Base-by-base conservation (phyloP, 1,140 invertebrate species). In the Drosophila prosaltans region DNA sequence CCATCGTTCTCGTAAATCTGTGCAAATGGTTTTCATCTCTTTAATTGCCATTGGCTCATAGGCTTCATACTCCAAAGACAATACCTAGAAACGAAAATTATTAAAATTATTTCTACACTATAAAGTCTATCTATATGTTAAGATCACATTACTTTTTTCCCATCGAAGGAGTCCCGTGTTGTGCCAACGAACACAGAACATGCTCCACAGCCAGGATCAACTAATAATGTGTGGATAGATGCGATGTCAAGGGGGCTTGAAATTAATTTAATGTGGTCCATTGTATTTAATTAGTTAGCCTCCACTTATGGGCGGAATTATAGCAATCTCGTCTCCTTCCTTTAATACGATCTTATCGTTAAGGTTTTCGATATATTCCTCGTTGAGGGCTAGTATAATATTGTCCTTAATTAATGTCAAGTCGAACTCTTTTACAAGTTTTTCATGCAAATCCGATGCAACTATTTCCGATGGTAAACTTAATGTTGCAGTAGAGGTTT, bases 31-130 rank as follows among this genome's bases (percentile, higher is more conserved):
- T 68, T 95, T 94, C 94, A 99, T 95, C 78, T 96, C 94, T 89
- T 97, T 97, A 1, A 96, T 74, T 9, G 97, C 98, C 98, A 99
- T 99, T 54, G 95, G 93, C 77, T 97, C 95, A 93, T 98, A 99
- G 0, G 98, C 97, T 94, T 99, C 98, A 94, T 99, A 99, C 91
- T 97, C 96, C 45, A 99, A 93, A 63, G 94, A 94, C 6, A 96
- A 59, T 11, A 99, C 97, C 94, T 95, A 57, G 28, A 90, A 78
- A 51, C 9, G 3, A 60, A 41, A 5, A 43, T 54, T 54, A 45
- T 16, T 16, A 16, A 16, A 36, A 68, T 3, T 1, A 0, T 39
- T 45, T 41, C 2, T 11, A 26, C 24, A 24, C 24, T 5, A 10
- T n/a, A 30, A 48, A 69, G 16, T 16, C 16, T 78, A 62, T 41